These are phyloP conservation scores for Andrena bucephala DNA, from an alignment of 2,888 invertebrate genomes.

Conservation along the genomic window DNA sequence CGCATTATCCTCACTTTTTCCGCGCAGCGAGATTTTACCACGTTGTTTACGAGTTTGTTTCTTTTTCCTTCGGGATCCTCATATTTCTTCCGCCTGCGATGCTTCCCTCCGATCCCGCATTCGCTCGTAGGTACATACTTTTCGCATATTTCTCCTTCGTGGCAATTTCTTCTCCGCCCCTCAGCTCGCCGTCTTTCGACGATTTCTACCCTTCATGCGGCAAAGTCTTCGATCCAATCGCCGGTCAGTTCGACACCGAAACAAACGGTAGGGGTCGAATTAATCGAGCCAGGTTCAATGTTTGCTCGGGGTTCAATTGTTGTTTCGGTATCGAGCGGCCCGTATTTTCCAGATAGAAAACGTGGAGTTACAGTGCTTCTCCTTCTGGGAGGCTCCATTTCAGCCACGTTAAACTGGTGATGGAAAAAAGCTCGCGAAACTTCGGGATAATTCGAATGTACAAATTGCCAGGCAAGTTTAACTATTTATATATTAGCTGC, in stretches of 20 bases:
- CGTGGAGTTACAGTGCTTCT: neutral
- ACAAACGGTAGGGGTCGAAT: too few species aligned
- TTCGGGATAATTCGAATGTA: conserved; percentile 21
- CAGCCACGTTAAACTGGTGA: neutral
- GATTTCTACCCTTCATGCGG: too few species aligned
- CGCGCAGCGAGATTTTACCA: conserved; percentile 47
- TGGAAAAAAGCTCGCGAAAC: neutral
- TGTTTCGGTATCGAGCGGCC: neutral
- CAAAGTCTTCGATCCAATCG: neutral
- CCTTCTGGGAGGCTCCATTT: neutral
- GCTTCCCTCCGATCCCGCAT: neutral
- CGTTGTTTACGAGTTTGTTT: conserved; percentile 55
- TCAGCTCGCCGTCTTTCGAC: neutral
- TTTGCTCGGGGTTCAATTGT: neutral
- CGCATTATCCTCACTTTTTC: conserved; percentile 24
- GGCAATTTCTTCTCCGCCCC: conserved; percentile 26
- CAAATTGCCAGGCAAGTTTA: conserved; percentile 32
- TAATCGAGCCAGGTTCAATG: too few species aligned
- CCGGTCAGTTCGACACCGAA: neutral
- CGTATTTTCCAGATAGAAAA: neutral
- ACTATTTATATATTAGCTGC: conserved; percentile 55
- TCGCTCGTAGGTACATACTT: neutral
- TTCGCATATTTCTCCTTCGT: conserved; percentile 8
- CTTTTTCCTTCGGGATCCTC: conserved; percentile 21
- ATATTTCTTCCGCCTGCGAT: neutral